Evolutionary conservation across 1,140 invertebrate genomes (phyloP).

Genomic region (Diorhabda elongata): DNA sequence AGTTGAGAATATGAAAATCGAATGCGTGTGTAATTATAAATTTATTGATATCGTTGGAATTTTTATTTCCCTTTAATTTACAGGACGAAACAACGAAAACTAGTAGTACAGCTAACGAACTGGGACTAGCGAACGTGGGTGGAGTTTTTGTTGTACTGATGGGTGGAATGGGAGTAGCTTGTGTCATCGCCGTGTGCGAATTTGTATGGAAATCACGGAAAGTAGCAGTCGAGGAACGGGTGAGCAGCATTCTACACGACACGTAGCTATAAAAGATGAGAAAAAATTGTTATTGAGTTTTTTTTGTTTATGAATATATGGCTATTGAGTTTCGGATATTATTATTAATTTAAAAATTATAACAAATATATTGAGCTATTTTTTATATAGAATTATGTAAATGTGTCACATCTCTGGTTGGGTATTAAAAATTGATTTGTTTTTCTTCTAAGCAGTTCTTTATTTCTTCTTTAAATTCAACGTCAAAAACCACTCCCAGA

Average conservation of each 20-base stretch:
- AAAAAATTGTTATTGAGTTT: neutral
- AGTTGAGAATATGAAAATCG: too few relatives aligned
- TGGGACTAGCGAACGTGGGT: conserved; percentile 87
- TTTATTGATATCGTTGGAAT: neutral
- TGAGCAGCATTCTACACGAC: conserved; percentile 56
- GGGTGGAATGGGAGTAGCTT: conserved; percentile 84
- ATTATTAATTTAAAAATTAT: too few relatives aligned
- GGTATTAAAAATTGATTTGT: too few relatives aligned
- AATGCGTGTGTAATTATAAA: too few relatives aligned
- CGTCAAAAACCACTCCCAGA: too few relatives aligned
- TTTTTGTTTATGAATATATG: neutral
- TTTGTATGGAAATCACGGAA: conserved; percentile 91
- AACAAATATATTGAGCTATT: too few relatives aligned
- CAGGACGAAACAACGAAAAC: conserved; percentile 81
- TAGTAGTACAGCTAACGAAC: conserved; percentile 76
- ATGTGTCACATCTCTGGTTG: too few relatives aligned
- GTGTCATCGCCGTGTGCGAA: conserved; percentile 84
- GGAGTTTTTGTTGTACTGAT: conserved; percentile 94
- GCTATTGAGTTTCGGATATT: too few relatives aligned
- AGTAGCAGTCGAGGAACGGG: conserved; percentile 84
- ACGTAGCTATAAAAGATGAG: conserved; percentile 44
- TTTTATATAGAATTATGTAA: too few relatives aligned
- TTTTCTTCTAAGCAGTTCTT: too few relatives aligned
- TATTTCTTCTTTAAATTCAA: too few relatives aligned
- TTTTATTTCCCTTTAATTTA: conserved; percentile 23